Base-by-base conservation (phyloP, 1,140 invertebrate genomes). In the Bombus confusus region DNA sequence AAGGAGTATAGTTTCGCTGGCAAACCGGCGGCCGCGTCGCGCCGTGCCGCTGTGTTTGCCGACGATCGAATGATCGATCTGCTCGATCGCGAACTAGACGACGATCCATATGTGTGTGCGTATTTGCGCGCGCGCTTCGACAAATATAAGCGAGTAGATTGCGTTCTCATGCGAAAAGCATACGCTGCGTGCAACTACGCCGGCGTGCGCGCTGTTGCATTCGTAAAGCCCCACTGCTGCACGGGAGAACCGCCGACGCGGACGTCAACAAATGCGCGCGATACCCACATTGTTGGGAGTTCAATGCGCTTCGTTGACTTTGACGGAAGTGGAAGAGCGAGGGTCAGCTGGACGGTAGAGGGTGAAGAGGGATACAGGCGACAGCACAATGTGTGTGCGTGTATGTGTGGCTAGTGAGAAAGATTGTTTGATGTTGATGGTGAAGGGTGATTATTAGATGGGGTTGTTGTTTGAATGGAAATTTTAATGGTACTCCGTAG, bases 291-390 rank as follows among this genome's bases (percentile, higher is more conserved):
- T 90, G 89, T 90, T 71, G 83, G 79, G 80, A 90, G 89, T 90
- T 90, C 88, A 90, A 90, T 90, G 89, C 88, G 89, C 89, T 83
- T 81, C 86, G 89, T 43, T 81, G 88, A 90, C 76, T 90, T 87
- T 80, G 86, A 86, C 89, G 86, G 89, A 86, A 83, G 88, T 68
- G 66, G 84, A 52, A 66, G 71, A 76, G 80, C 71, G 71, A n/a
- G 62, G 59, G 75, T 62, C 37, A 59, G 52, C 28, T 43, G 77
- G 78, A 59, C 10, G 59, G 28, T 68, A 34, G 6, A 15, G 79
- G 37, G 28, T 68, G 52, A 77, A 52, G 47, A 25, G 39, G 76
- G 25, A 31, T 72, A 28, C 41, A 64, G 22, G 64, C 66, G 47
- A 83, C 69, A 47, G 31, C 18, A 9, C 18, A 77, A 86, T 74